Base-by-base conservation (phyloP, 2,113 vertebrate genomes). In the Sapajus apella region DNA sequence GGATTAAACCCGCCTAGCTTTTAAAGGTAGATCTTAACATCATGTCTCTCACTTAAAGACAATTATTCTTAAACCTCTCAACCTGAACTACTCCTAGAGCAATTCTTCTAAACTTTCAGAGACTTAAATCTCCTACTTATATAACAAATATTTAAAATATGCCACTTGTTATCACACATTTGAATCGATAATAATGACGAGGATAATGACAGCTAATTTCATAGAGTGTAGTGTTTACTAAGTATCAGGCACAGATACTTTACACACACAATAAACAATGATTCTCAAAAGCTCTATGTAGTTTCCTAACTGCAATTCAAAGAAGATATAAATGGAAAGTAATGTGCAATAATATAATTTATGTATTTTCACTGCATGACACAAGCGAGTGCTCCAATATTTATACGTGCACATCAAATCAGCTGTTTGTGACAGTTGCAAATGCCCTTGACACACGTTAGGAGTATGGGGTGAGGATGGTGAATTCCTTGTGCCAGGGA, bases 401-500 rank as follows among this genome's bases (percentile, higher is more conserved):
- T 7, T 14, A 7, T 18, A 30, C 0, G 23, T 20, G 7, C 55
- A 32, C 43, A 5, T 76, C 20, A 16, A 64, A 8, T 21, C 35
- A 50, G 16, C 16, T 61, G 20, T 8, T 30, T 27, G 21, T n/a
- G 9, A 25, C 9, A 56, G 9, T 3, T 47, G 4, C 23, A 72
- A 11, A 25, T 18, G 25, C 5, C 58, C 25, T 80, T n/a, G 35
- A 40, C 2, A 11, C 11, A 32, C 43, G 5, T 8, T 56, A 21
- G 20, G 70, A 30, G 13, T 3, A 1, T 17, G 8, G 55, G 13
- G 35, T 30, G 18, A 10, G 66, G 32, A 68, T 77, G 45, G 77
- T 23, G 3, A n/a, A 45, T 2, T 0, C 1, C 37, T 40, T 2
- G 1, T 25, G 23, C 43, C 66, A 12, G 9, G 0, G 14, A 30